Percentiles rank a stretch among this genome's conserved stretches.
These are phyloP conservation scores for Lymantria dispar DNA, from an alignment of 2,888 invertebrate species.

Conservation along the genomic window DNA sequence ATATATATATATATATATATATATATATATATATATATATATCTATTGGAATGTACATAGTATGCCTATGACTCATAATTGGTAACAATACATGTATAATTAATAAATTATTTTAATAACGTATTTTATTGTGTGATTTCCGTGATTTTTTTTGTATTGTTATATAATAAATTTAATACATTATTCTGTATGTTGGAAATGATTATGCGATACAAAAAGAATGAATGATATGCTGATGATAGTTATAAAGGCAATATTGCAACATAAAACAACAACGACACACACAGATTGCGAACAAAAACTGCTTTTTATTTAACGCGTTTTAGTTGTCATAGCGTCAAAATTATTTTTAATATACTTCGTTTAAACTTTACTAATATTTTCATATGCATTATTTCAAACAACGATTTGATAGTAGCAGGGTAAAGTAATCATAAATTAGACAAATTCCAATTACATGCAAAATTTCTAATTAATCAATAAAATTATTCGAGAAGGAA, in stretches of 20 bases:
- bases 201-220: constrained; percentile 44
- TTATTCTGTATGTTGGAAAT: constrained; percentile 36
- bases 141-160: constrained; percentile 29
- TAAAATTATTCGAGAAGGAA: neutral
- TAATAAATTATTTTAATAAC: neutral
- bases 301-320: neutral
- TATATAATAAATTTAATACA: constrained; percentile 1
- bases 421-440: neutral
- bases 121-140: constrained; percentile 32
- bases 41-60: constrained; percentile 29
- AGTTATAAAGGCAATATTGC: neutral
- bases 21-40: constrained; percentile 14
- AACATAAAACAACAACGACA: constrained; percentile 12
- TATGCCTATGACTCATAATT: constrained; percentile 22
- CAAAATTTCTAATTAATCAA: neutral
- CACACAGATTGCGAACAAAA: constrained; percentile 22
- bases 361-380: neutral
- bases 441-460: neutral
- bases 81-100: constrained; percentile 20
- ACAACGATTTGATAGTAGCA: too few relatives aligned
- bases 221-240: constrained; percentile 19
- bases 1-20: too few relatives aligned
- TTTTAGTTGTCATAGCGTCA: neutral
- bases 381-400: neutral
- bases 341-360: neutral